A percentile compares a stretch with the other conserved stretches of the same genome.
Conservation (phyloP, 2,797 vertebrate species). For the Valencia hispanica region DNA sequence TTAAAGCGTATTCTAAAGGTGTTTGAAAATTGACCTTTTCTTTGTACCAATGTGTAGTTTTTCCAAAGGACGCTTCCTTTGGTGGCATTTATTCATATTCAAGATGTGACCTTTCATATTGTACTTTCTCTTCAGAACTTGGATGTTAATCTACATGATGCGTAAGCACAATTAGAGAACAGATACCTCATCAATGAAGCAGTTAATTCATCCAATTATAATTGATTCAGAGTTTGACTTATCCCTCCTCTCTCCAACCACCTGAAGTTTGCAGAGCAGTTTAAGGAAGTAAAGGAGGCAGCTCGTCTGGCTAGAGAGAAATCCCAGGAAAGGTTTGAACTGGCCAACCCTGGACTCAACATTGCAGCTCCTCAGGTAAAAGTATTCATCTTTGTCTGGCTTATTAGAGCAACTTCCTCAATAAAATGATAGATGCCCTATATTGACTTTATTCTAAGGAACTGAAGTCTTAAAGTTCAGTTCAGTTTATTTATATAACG, state of each 20-base stretch:
- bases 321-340: conserved; percentile 94
- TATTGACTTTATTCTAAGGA: background rate
- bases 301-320: conserved; percentile 93
- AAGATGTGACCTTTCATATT: background rate
- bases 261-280: conserved; percentile 94
- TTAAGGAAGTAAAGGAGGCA: conserved; percentile 95
- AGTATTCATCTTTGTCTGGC: background rate
- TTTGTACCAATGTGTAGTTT: conserved; percentile 6
- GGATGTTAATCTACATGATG: background rate
- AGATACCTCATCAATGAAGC: background rate
- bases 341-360: conserved; percentile 88
- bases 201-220: background rate
- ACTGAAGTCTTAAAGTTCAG: background rate
- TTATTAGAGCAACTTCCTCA: background rate
- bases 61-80: background rate
- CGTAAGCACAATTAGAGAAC: background rate
- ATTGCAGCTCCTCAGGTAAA: conserved; percentile 91
- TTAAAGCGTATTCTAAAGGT: background rate
- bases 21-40: background rate
- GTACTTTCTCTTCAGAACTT: background rate
- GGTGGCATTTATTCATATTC: conserved; percentile 4
- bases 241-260: conserved; percentile 13
- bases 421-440: background rate
- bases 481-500: too few species aligned
- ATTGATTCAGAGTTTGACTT: background rate